phyloP scores from a whole-genome alignment of 1,140 invertebrate genomes.

The Meloidogyne floridensis region DNA sequence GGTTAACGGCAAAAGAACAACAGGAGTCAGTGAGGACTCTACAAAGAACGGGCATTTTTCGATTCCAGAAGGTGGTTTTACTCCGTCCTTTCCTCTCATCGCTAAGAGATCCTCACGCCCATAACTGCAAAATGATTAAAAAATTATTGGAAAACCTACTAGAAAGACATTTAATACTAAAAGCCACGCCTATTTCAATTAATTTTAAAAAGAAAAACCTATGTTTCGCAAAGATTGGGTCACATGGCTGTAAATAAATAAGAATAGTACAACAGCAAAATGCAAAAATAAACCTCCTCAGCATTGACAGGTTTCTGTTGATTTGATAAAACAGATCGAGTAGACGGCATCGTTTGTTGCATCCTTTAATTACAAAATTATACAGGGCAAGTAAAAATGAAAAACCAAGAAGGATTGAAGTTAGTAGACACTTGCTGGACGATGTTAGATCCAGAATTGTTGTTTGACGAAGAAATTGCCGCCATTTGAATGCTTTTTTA shows the following conservation, averaged over 20 bases:
- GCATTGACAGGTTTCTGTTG: slow-evolving; percentile 16
- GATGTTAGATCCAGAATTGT: slow-evolving; percentile 5
- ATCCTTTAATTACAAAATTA: slow-evolving; percentile 15
- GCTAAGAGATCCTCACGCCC: slow-evolving; percentile 48
- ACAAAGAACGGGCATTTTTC: slow-evolving; percentile 50
- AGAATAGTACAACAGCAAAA: neutral
- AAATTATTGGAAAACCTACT: too few species aligned
- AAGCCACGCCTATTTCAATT: too few species aligned
- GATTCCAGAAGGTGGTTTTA: slow-evolving; percentile 45
- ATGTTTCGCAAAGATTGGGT: slow-evolving; percentile 33
- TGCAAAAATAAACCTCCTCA: slow-evolving; percentile 18
- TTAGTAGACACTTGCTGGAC: slow-evolving; percentile 20
- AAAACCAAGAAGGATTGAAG: slow-evolving; percentile 40
- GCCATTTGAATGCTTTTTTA: slow-evolving; percentile 11
- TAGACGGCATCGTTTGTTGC: slow-evolving; percentile 21
- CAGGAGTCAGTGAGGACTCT: slow-evolving; percentile 41
- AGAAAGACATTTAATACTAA: too few species aligned
- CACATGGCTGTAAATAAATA: slow-evolving; percentile 14
- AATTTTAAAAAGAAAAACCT: neutral
- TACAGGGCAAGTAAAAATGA: neutral
- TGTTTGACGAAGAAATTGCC: slow-evolving; percentile 5
- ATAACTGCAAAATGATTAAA: slow-evolving; percentile 21
- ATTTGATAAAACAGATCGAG: slow-evolving; percentile 24
- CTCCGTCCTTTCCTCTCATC: slow-evolving; percentile 43
- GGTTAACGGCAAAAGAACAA: slow-evolving; percentile 46